phyloP scores from a whole-genome alignment of 2,888 invertebrate genomes.

The Synergus itoensis region DNA sequence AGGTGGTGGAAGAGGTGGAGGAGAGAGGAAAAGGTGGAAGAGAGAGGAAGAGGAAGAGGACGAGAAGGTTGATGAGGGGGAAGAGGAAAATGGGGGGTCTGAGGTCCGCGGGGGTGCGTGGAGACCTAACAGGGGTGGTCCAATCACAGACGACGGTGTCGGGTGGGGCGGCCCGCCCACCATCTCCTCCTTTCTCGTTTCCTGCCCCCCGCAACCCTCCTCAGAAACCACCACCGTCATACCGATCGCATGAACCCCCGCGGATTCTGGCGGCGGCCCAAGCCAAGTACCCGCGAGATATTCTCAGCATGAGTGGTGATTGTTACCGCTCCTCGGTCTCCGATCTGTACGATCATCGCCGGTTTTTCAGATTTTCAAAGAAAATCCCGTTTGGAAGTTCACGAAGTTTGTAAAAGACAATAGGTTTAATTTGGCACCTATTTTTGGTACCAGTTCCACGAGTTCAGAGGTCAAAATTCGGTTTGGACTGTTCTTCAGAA shows the following conservation, averaged over 20 bases:
- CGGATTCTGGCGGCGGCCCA: slow-evolving; percentile 74
- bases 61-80: slow-evolving; percentile 43
- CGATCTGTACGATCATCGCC: slow-evolving; percentile 49
- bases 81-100: slow-evolving; percentile 52
- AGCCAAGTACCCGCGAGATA: slow-evolving; percentile 76
- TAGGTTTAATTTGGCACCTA: no score
- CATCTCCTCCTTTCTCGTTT: slow-evolving; percentile 58
- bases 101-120: slow-evolving; percentile 54
- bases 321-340: slow-evolving; percentile 66
- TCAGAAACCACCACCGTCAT: slow-evolving; percentile 62
- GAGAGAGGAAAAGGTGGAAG: slow-evolving; percentile 45
- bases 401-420: background rate
- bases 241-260: slow-evolving; percentile 67
- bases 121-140: slow-evolving; percentile 71
- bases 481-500: slow-evolving; percentile 2
- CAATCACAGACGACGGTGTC: slow-evolving; percentile 75
- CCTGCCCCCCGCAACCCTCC: slow-evolving; percentile 58
- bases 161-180: slow-evolving; percentile 73
- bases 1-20: slow-evolving; percentile 47
- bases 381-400: background rate
- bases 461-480: background rate
- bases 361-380: slow-evolving; percentile 28
- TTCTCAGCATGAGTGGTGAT: slow-evolving; percentile 76
- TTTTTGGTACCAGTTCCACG: background rate
- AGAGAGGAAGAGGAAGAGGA: slow-evolving; percentile 46